Evolutionary conservation across 1,140 invertebrate genomes (phyloP).

Genomic region (Trichonephila clavata): DNA sequence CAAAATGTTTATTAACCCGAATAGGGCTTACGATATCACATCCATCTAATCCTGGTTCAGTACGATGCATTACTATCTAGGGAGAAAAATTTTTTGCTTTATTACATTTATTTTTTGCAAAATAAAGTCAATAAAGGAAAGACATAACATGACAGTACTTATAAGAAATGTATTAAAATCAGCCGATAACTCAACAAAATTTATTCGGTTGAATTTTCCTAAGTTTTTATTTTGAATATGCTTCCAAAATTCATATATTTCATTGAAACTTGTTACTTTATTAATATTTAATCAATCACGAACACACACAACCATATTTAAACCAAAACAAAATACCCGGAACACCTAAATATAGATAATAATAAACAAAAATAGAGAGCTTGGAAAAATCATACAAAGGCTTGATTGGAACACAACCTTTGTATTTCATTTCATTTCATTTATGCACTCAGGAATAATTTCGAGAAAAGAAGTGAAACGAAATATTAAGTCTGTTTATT

Average conservation of each 20-base stretch:
- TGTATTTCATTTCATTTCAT: neutral
- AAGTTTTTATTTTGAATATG: too few species aligned
- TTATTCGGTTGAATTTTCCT: too few species aligned
- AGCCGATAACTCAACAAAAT: neutral
- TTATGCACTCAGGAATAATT: neutral
- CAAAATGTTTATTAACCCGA: neutral
- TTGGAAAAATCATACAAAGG: neutral
- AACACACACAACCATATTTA: neutral
- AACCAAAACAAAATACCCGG: neutral
- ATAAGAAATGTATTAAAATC: neutral
- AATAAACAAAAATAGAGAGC: neutral
- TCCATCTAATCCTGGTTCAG: neutral
- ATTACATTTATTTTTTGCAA: neutral
- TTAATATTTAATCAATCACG: too few species aligned
- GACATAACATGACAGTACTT: neutral
- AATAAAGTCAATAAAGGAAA: neutral
- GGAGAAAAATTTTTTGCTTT: neutral
- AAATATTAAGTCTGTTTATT: neutral
- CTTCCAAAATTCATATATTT: too few species aligned
- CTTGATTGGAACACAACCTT: too few species aligned
- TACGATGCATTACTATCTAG: neutral
- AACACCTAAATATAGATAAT: neutral
- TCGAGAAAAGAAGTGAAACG: constrained; percentile 19
- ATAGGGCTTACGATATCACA: constrained; percentile 28
- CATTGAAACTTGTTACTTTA: too few species aligned